Base-by-base conservation (phyloP, 1,140 invertebrate genomes). In the Lamellibrachia luymesi region DNA sequence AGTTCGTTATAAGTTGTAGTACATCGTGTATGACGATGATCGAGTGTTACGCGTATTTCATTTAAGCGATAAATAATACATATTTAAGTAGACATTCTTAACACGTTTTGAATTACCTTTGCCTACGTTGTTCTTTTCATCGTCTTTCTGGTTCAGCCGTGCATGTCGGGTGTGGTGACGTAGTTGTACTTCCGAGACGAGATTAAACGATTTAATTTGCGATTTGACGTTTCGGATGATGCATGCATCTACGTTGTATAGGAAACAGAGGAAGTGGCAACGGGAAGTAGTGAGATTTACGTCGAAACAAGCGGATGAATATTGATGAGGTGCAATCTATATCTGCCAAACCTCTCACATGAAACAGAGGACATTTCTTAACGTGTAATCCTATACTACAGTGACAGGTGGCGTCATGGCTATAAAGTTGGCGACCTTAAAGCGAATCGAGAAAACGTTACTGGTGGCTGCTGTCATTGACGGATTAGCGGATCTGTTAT, bases 131-230 rank as follows among this genome's bases (percentile, higher is more conserved):
- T 80, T 56, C 64, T 80, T 80, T 80, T 80, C 64, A 80, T 80
- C 64, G 64, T 80, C 64, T 80, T 80, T 80, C 64, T 8, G 64
- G 2, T 10, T 80, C 64, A 22, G 64, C 64, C 64, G 25, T 80
- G 64, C 64, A 22, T 80, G 64, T 17, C 64, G 64, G 4, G 6
- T 80, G 64, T 22, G 64, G 6, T 22, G 64, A 80, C 64, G 64
- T 22, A 80, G 64, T 80, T 10, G 64, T 22, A 80, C 64, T 80
- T 80, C 64, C 64, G 64, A 22, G 25, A 80, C 17, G 64, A 80
- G 64, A 80, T 80, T 80, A 80, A 80, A 80, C 64, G 64, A 80
- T 80, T 80, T 80, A 80, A 80, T 80, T 80, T 22, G 64, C 64
- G 13, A 22, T 80, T 80, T 80, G 64, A 80, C 64, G 64, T 80